Base-by-base conservation (phyloP, 2,888 invertebrate genomes). In the Cheilosia variabilis region DNA sequence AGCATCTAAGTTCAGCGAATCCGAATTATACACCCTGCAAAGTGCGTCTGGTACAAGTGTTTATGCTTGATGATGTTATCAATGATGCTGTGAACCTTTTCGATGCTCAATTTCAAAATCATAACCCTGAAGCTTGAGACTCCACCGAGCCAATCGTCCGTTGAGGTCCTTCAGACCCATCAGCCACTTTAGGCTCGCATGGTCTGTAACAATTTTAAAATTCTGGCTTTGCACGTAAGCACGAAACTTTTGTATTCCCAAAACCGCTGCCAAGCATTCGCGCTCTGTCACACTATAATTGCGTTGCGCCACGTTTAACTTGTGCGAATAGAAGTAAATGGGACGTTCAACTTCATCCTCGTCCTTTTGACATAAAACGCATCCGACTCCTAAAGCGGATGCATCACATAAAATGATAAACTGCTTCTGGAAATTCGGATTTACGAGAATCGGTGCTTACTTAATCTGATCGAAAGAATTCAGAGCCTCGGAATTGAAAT, bases 71-170 rank as follows among this genome's bases (percentile, higher is more conserved):
- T n/a, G n/a, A n/a, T n/a, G n/a, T n/a, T n/a, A n/a, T n/a, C n/a
- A n/a, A n/a, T n/a, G n/a, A n/a, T 69, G 55, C 15, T 19, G 22
- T 0, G 41, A 53, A 9, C 41, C 57, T 34, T 57, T 55, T 4
- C 45, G 24, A 34, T 58, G 71, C 43, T 71, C 58, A 3, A 71
- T 57, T 2, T 41, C 10, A 24, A 69, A 69, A 15, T 69, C 55
- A 22, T 24, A 69, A 1, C 55, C 19, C 9, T 55, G 68, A 4
- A 69, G 43, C 3, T 69, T 43, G n/a, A 55, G 53, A 17, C 55
- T 55, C 55, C 68, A 69, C n/a, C 55, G 34, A 7, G 58, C 71
- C 10, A 58, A 58, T 0, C 71, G 55, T n/a, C 71, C 58, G 19
- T 19, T 57, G 5, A 58, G 45, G 43, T 71, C 71, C 37, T 55